Evolutionary conservation across 35 echinoderm and acorn worm species (phyloP).

Genomic region (Ophioderma brevispina): DNA sequence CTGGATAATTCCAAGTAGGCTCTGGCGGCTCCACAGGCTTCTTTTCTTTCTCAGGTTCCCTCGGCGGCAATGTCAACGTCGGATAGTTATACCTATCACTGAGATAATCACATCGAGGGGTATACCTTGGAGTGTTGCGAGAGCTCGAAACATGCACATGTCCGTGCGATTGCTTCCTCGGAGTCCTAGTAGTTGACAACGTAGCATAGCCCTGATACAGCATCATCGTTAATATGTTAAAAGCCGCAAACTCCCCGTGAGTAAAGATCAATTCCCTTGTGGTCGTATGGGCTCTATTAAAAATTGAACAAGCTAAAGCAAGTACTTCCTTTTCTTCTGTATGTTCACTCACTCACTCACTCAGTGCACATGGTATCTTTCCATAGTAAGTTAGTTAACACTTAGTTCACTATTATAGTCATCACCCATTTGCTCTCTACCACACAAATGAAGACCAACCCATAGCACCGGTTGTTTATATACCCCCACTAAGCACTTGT

Average conservation of each 20-base stretch:
- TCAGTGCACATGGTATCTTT: background rate
- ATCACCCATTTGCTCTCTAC: no score
- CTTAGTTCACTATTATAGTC: no score
- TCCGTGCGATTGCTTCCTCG: background rate
- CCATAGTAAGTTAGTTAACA: background rate
- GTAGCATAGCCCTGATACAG: background rate
- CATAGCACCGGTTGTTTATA: background rate
- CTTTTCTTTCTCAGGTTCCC: background rate
- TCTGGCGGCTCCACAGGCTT: background rate
- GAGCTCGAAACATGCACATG: background rate
- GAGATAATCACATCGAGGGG: background rate
- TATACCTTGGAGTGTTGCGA: background rate
- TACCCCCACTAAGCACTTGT: background rate
- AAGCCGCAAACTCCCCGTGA: background rate
- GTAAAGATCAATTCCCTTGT: background rate
- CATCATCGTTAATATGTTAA: background rate
- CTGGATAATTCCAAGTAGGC: background rate
- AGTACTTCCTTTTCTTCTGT: background rate
- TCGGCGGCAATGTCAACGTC: background rate
- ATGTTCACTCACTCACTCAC: background rate
- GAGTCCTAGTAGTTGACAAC: background rate
- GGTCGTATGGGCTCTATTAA: background rate
- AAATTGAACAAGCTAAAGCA: background rate
- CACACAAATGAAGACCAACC: background rate
- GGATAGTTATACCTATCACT: background rate